Evolutionary conservation across 2,113 vertebrate species (phyloP), one percentile per base, ranked within the genome.

Genomic region (Ornithorhynchus anatinus): DNA sequence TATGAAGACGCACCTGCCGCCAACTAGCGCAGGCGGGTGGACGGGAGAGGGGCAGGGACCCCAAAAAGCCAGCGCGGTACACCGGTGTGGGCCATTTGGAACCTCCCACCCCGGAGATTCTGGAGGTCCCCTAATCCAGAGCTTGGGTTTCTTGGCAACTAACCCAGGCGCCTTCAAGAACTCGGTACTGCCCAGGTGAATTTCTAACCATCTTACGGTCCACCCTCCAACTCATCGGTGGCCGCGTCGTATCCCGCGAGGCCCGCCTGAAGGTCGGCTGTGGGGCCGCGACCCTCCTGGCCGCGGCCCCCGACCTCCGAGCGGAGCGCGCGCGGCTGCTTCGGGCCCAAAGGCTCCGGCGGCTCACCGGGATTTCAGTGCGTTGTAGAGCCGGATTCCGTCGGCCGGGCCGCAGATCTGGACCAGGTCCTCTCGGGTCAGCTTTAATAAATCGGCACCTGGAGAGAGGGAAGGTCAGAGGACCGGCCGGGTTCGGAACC

Each of bases 371-470:
- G 95, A 96, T 93, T 96, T 98, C 84, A 98, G 95, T 85, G 95
- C 94, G 89, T 98, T 97, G 79, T 95, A 96, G 32, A 98, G 95
- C 90, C 96, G 93, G 93, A 97, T 97, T 43, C 96, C 96, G 82
- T 98, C 96, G 33, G 96, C 96, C 17, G 96, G 91, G 77, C 96
- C 96, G 91, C 96, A 98, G 84, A 97, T 98, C 86, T 98, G 95
- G 82, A 98, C 94, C 84, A 98, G 90, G 84, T 98, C 96, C 63
- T 97, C 96, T 82, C 95, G 95, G 66, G 95, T 96, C 88, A 98
- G 86, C 89, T 97, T 98, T 87, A 98, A 80, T 92, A 98, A 95
- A 94, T 97, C 96, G 90, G 96, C 95, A 96, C 96, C 96, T 98
- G 62, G 32, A 82, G 37, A 59, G 53, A 89, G 50, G 56, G 3